Percentiles rank a stretch among this genome's conserved stretches.
Evolutionary conservation across 1,140 invertebrate genomes (phyloP).

Genomic region (Colletes gigas): DNA sequence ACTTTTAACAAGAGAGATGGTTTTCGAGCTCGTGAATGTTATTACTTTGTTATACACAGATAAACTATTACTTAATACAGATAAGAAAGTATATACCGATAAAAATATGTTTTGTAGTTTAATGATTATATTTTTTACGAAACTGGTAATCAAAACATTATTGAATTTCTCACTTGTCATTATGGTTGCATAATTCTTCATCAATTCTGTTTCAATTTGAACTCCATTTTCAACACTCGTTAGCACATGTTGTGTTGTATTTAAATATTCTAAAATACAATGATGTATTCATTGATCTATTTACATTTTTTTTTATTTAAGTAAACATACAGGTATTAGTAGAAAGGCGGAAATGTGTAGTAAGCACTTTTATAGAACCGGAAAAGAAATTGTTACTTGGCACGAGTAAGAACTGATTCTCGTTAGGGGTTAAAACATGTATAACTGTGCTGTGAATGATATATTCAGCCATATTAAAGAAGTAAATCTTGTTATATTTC

Average conservation of each 20-base stretch:
- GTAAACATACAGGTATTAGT: not conserved
- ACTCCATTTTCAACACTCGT: not conserved
- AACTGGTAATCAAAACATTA: not conserved
- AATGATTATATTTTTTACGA: not conserved
- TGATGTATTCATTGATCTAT: not conserved
- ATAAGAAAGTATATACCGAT: not conserved
- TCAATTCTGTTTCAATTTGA: not conserved
- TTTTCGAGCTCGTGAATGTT: not conserved
- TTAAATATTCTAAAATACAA: too few species aligned
- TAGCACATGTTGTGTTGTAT: not conserved
- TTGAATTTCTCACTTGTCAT: not conserved
- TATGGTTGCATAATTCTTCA: not conserved
- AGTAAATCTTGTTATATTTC: slow-evolving; percentile 19
- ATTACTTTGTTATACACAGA: not conserved
- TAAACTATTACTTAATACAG: not conserved
- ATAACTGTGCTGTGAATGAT: slow-evolving; percentile 26
- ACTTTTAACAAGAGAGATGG: slow-evolving; percentile 23
- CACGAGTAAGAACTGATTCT: not conserved
- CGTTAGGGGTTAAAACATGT: slow-evolving; percentile 17
- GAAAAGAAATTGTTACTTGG: not conserved
- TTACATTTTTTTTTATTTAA: not conserved
- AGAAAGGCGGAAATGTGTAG: not conserved
- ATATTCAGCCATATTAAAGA: slow-evolving; percentile 17
- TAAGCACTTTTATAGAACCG: not conserved
- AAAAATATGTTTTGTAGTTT: slow-evolving; percentile 1